Percentiles rank a stretch among this genome's conserved stretches.
phyloP scores from a whole-genome alignment of 2,888 invertebrate species.

The Nipponacmea schrenckii region DNA sequence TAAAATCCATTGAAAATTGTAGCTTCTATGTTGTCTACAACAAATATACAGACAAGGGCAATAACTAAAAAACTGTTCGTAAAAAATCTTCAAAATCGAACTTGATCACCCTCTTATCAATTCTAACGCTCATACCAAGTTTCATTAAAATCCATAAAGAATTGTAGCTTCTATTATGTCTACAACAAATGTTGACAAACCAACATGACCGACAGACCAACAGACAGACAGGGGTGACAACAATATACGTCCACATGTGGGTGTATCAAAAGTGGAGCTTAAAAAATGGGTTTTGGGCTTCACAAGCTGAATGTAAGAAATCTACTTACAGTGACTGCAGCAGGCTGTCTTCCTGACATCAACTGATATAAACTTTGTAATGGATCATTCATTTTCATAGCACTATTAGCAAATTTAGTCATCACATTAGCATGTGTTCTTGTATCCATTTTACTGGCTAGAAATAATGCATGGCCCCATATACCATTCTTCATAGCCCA shows the following conservation, averaged over 20 bases:
- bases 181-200: too few relatives aligned
- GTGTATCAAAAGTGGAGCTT: background rate
- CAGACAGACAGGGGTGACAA: too few relatives aligned
- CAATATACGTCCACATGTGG: too few relatives aligned
- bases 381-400: conserved; percentile 85
- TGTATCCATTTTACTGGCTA: conserved; percentile 87
- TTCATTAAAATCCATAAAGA: too few relatives aligned
- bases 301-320: too few relatives aligned
- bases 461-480: conserved; percentile 94
- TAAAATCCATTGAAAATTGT: too few relatives aligned
- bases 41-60: too few relatives aligned
- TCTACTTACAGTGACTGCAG: conserved; percentile 77
- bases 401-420: conserved; percentile 85
- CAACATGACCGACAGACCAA: too few relatives aligned
- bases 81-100: background rate
- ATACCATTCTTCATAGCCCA: conserved; percentile 88
- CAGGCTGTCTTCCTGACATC: conserved; percentile 83
- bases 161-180: too few relatives aligned
- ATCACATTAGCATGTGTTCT: conserved; percentile 86
- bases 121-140: too few relatives aligned
- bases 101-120: too few relatives aligned
- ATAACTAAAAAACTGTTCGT: background rate
- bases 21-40: too few relatives aligned
- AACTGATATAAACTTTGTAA: conserved; percentile 93
- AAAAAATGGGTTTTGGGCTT: background rate